A percentile compares a stretch with the other conserved stretches of the same genome.
These are phyloP conservation scores for Drosophila paranaensis DNA, from an alignment of 2,888 invertebrate species.

Conservation along the genomic window DNA sequence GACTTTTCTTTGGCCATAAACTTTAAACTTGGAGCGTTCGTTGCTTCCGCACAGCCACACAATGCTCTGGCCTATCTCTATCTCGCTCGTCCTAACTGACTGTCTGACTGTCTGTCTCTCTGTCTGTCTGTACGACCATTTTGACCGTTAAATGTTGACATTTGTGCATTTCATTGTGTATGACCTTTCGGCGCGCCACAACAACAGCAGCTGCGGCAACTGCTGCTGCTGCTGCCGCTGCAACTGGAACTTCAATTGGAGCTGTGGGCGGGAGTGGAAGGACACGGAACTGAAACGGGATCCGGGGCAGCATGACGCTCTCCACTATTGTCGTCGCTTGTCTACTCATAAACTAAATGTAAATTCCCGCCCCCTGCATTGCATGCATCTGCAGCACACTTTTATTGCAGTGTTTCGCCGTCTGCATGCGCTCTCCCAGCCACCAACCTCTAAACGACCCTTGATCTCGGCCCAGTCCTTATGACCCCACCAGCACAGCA, in stretches of 20 bases:
- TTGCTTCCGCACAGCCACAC: constrained; percentile 65
- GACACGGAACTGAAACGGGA: constrained; percentile 24
- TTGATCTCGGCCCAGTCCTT: constrained; percentile 38
- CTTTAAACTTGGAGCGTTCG: constrained; percentile 67
- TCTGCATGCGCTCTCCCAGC: constrained; percentile 34
- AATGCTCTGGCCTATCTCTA: constrained; percentile 41
- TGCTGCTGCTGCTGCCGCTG: constrained; percentile 37
- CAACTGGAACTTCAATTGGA: constrained; percentile 31
- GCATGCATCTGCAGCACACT: constrained; percentile 52
- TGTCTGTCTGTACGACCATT: constrained; percentile 58
- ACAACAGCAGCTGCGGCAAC: constrained; percentile 53
- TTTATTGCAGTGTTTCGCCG: constrained; percentile 74
- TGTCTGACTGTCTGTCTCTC: constrained; percentile 23
- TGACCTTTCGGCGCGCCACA: constrained; percentile 72
- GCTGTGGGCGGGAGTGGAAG: constrained; percentile 10
- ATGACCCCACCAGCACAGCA: constrained; percentile 47
- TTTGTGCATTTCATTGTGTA: constrained; percentile 79
- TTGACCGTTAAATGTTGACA: constrained; percentile 80
- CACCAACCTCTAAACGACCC: constrained; percentile 10
- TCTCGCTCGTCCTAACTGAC: constrained; percentile 12
- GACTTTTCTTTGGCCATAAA: constrained; percentile 71
- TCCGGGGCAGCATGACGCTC: constrained; percentile 35
- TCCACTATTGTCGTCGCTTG: constrained; percentile 73
- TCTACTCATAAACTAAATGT: constrained; percentile 80
- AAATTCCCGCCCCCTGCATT: constrained; percentile 64